Conservation (phyloP, 2,113 vertebrate genomes). For the Hirundichthys speculiger region DNA sequence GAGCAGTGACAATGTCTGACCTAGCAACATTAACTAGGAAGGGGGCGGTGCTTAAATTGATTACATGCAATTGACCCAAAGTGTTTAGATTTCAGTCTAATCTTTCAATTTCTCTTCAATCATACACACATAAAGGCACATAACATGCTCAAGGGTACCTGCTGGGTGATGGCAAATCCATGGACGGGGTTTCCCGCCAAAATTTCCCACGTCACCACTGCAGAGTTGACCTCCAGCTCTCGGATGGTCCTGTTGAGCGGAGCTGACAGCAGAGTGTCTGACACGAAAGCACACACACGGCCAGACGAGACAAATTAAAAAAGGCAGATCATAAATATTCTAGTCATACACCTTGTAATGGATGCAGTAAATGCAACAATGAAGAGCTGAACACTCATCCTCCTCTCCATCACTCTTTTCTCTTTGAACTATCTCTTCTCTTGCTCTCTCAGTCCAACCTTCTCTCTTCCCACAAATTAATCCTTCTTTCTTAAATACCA, state of each 20-base stretch:
- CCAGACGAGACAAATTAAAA: conserved; percentile 31
- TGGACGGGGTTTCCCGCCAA: conserved; percentile 95
- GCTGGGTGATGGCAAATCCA: conserved; percentile 95
- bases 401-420: background rate
- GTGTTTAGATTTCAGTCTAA: no score
- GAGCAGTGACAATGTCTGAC: no score
- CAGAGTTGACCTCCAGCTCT: conserved; percentile 93
- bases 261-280: conserved; percentile 92
- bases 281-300: conserved; percentile 22
- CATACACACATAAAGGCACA: no score
- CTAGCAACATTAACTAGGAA: no score
- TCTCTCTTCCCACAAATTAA: conserved; percentile 30
- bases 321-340: conserved; percentile 34
- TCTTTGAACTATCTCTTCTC: conserved; percentile 12
- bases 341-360: conserved; percentile 9
- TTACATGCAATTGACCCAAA: no score
- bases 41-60: no score
- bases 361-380: conserved; percentile 9
- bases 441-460: conserved; percentile 5
- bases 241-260: conserved; percentile 96
- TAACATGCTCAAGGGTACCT: conserved; percentile 89
- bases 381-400: background rate
- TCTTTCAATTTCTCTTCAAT: no score
- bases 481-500: conserved; percentile 43
- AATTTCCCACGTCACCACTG: conserved; percentile 95